Percentiles rank a stretch among this genome's conserved stretches.
phyloP scores from a whole-genome alignment of 1,140 invertebrate genomes.

The Holcopasites calliopsidis region DNA sequence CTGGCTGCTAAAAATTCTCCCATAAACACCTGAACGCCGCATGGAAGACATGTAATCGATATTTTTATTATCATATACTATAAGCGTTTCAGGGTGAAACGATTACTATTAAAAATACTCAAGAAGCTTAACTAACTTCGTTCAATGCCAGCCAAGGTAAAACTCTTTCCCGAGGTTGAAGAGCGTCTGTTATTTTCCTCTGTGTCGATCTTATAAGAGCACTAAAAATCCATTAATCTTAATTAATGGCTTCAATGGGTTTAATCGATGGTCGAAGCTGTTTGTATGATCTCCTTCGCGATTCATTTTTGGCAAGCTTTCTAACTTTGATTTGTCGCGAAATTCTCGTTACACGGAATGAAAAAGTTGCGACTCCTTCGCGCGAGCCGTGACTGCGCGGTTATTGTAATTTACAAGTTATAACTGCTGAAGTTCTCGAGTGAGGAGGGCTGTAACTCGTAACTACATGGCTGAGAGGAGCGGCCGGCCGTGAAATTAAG shows the following conservation, averaged over 20 bases:
- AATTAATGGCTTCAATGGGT: not conserved
- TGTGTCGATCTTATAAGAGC: constrained; percentile 42
- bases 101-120: no score
- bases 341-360: constrained; percentile 22
- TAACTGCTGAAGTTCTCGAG: constrained; percentile 60
- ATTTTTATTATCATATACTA: no score
- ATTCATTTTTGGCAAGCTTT: no score
- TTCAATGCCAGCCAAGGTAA: constrained; percentile 87
- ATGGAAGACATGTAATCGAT: not conserved
- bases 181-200: constrained; percentile 49
- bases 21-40: constrained; percentile 88
- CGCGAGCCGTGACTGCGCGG: constrained; percentile 23
- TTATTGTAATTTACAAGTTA: constrained; percentile 62
- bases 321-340: constrained; percentile 10
- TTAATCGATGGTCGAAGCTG: not conserved
- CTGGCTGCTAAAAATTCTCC: constrained; percentile 95
- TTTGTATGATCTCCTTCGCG: not conserved
- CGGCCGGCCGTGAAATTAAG: constrained; percentile 46
- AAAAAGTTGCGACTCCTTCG: constrained; percentile 43
- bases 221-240: constrained; percentile 51
- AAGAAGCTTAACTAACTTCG: constrained; percentile 81
- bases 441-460: constrained; percentile 35
- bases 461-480: constrained; percentile 34
- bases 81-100: no score
- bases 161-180: constrained; percentile 44